Conservation (phyloP, 23 tunicate genomes). For the Styela plicata region DNA sequence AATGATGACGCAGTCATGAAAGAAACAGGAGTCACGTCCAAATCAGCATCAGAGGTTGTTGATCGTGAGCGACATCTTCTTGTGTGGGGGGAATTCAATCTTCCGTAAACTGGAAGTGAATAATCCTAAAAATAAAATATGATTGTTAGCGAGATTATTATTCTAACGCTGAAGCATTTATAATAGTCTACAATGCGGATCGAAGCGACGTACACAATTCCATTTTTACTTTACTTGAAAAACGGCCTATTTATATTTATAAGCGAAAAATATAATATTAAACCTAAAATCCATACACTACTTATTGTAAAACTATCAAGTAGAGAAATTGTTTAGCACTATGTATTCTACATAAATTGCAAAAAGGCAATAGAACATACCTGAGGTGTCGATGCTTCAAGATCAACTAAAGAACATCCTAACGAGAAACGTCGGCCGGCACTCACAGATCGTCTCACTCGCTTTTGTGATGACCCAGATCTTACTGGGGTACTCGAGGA, state of each 20-base stretch:
- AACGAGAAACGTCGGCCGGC: background rate
- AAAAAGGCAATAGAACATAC: background rate
- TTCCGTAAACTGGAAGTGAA: background rate
- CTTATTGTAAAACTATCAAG: no score
- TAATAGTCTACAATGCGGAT: no score
- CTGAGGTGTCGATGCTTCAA: background rate
- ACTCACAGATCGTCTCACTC: background rate
- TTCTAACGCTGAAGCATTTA: no score
- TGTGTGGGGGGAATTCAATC: background rate
- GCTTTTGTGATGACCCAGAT: background rate
- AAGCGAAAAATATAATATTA: no score
- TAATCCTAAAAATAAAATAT: slow-evolving; percentile 5
- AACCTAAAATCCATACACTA: no score
- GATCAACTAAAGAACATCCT: background rate
- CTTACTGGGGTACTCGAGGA: slow-evolving; percentile 3
- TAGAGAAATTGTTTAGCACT: background rate
- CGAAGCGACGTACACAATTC: no score
- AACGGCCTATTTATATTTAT: no score
- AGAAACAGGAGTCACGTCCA: slow-evolving; percentile 9
- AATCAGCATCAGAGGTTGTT: background rate
- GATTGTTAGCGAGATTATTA: no score
- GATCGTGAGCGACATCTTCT: background rate
- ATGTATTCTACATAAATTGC: background rate
- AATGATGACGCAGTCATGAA: background rate
- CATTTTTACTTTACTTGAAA: no score